Base-by-base conservation (phyloP, 2,113 vertebrate species). In the Cercocebus atys region DNA sequence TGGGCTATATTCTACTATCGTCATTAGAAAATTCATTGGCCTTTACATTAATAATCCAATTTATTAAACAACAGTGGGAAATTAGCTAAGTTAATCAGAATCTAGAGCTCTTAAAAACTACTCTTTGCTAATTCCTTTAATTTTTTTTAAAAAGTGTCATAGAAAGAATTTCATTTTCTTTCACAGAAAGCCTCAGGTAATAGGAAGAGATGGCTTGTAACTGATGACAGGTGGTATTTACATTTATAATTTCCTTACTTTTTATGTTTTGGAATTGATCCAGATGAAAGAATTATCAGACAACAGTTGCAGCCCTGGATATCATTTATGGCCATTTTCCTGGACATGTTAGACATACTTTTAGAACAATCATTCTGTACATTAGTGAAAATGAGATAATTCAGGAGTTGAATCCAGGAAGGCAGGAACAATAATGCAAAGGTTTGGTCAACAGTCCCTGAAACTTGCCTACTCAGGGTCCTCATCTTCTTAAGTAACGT, bases 221-320 rank as follows among this genome's bases (percentile, higher is more conserved):
- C 17, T 80, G 43, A 89, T 87, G 86, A 86, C 86, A 92, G 57
- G 92, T 87, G 61, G 40, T 92, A 38, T 95, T 97, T 94, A 85
- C 80, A 75, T 86, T 95, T 80, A 79, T 75, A 75, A 93, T 76
- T 70, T 95, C 47, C 55, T 83, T 83, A 75, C 82, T 94, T 88
- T 94, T 93, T 40, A 82, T 66, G 30, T 88, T 88, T 72, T 52
- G 59, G n/a, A 57, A 61, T 78, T 18, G 40, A 97, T 87, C 92
- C 70, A 85, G 47, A 90, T 20, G 12, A 4, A 78, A 82, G 52
- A 88, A 79, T 40, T 6, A 85, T 87, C 55, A 88, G 32, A 22
- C 32, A 96, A 73, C 10, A 85, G 52, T 47, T 93, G 16, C 22
- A 55, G 52, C 20, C 18, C 47, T 6, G 1, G 7, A 47, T 78